Base-by-base conservation (phyloP, 64 coral and sea anemone species). In the Cladopsammia gracilis region DNA sequence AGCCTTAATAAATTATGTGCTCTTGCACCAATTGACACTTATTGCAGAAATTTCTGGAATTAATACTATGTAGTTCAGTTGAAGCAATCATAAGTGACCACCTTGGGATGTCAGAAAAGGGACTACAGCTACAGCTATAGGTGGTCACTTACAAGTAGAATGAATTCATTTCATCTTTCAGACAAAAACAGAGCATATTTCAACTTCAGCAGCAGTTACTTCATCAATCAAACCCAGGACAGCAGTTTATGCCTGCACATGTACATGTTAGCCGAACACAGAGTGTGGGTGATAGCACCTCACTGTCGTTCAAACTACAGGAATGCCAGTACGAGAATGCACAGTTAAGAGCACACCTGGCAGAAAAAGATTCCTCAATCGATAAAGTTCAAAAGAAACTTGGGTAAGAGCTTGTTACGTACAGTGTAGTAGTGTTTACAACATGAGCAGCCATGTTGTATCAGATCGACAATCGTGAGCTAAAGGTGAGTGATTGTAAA, bases 291-390 rank as follows among this genome's bases (percentile, higher is more conserved):
- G 19, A 87, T 57, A 76, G 59, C 69, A 54, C n/a, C 51, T 57
- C 76, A 77, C 76, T 97, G 46, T 85, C 96, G 42, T 58, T 88
- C 0, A 97, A 97, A 75, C 92, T 97, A 24, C 96, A 97, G 68
- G 96, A 97, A 46, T 94, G 90, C 61, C 96, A 97, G 60, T 97
- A 88, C 45, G 96, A 97, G 75, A 97, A 75, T 75, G 96, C 96
- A 76, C 82, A 93, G 58, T 66, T 97, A 1, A 90, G 88, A 71
- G 96, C 92, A 62, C 91, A 90, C 57, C 19, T 97, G 10, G 70
- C 96, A 69, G 92, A 97, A 50, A 97, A 91, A 62, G 92, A 97
- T 79, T 76, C 83, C 34, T 89, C 93, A 22, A 90, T 97, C 79
- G 92, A 86, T 62, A 97, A 91, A 88, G 69, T 91, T 75, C 65